Conservation (phyloP, 2,888 invertebrate species). For the Lepidochitona cinerea region DNA sequence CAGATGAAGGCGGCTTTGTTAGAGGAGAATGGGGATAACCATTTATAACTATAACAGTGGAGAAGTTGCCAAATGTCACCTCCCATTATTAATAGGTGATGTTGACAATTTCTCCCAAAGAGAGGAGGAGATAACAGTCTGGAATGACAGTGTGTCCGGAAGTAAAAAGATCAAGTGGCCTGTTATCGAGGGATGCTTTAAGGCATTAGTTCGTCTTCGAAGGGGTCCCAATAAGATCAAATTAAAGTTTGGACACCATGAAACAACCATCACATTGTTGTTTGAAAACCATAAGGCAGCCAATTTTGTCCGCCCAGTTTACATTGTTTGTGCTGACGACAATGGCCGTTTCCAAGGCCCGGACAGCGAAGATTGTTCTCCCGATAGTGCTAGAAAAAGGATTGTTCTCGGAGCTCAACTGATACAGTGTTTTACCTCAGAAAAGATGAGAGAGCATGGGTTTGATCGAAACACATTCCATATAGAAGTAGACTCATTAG, state of each 20-base stretch:
- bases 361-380: constrained; percentile 76
- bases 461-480: constrained; percentile 86
- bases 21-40: constrained; percentile 50
- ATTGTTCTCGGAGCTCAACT: constrained; percentile 83
- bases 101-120: constrained; percentile 45
- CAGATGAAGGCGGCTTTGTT: too few relatives aligned
- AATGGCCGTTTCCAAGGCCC: constrained; percentile 85
- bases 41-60: constrained; percentile 58
- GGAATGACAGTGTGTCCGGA: constrained; percentile 41
- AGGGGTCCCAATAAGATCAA: constrained; percentile 78
- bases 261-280: constrained; percentile 46
- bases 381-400: constrained; percentile 81
- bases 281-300: constrained; percentile 44
- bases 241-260: constrained; percentile 72
- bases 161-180: constrained; percentile 73
- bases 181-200: constrained; percentile 79
- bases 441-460: constrained; percentile 86
- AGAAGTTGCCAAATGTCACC: constrained; percentile 53
- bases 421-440: constrained; percentile 88
- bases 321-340: constrained; percentile 85
- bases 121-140: constrained; percentile 53
- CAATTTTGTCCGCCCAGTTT: constrained; percentile 80
- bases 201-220: constrained; percentile 78
- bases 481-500: constrained; percentile 78
- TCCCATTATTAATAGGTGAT: constrained; percentile 64